phyloP scores from a whole-genome alignment of 2,113 vertebrate genomes.

The Syngnathus scovelli region DNA sequence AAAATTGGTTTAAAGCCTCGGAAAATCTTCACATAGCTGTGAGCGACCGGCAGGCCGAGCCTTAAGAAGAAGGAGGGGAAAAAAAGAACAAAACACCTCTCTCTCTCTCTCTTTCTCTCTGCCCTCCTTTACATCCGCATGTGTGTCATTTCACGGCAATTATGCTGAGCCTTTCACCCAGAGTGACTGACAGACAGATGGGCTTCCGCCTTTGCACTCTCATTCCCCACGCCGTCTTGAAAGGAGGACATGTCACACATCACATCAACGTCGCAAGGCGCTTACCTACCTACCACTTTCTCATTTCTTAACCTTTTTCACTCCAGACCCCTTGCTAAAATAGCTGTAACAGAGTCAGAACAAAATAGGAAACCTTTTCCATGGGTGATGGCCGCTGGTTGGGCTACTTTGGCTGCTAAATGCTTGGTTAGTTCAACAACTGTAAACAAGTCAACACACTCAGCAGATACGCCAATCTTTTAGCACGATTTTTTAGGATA shows the following conservation, averaged over 20 bases:
- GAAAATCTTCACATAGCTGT: constrained; percentile 31
- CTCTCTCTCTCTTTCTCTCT: constrained; percentile 26
- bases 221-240: constrained; percentile 34
- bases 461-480: no score
- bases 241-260: constrained; percentile 33
- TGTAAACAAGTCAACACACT: no score
- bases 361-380: no score
- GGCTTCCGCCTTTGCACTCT: constrained; percentile 45
- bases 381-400: no score
- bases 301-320: background rate
- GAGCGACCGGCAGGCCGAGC: constrained; percentile 58
- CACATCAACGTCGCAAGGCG: constrained; percentile 41
- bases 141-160: constrained; percentile 69
- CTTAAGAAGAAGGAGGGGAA: constrained; percentile 1
- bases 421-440: no score
- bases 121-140: constrained; percentile 50
- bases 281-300: no score
- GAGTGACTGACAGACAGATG: constrained; percentile 52
- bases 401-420: no score
- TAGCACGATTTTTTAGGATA: no score
- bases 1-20: constrained; percentile 5
- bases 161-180: constrained; percentile 67
- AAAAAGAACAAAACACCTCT: background rate
- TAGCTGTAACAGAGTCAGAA: background rate
- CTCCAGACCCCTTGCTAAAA: background rate